Conservation (phyloP, 2,888 invertebrate genomes). For the Drosophila meridionalis region DNA sequence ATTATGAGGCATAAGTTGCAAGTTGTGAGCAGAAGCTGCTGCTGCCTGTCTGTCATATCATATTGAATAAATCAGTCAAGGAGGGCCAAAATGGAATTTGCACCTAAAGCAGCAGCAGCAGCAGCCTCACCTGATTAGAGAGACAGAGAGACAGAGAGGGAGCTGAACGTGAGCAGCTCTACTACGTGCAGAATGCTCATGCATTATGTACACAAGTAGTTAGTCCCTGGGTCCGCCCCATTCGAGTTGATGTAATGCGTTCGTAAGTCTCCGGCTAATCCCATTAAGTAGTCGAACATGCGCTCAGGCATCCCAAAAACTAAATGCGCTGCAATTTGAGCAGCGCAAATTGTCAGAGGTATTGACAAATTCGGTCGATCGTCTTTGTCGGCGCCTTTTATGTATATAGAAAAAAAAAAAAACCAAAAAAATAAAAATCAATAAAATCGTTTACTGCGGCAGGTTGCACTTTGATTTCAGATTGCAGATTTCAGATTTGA, state of each 20-base stretch:
- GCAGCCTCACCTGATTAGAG: constrained; percentile 56
- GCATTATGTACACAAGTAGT: constrained; percentile 58
- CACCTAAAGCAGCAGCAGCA: constrained; percentile 51
- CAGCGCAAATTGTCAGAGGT: constrained; percentile 10
- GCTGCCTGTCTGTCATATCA: constrained; percentile 64
- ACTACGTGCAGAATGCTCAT: constrained; percentile 52
- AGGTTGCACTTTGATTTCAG: constrained; percentile 73
- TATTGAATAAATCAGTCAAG: constrained; percentile 72
- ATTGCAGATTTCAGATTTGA: constrained; percentile 48
- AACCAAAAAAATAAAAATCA: constrained; percentile 12
- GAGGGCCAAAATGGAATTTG: constrained; percentile 68
- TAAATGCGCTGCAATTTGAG: constrained; percentile 63
- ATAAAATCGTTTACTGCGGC: constrained; percentile 64
- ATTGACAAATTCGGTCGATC: constrained; percentile 15
- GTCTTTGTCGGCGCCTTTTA: constrained; percentile 67
- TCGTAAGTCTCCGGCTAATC: constrained; percentile 83
- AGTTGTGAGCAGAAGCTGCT: constrained; percentile 20
- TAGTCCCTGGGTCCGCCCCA: not conserved
- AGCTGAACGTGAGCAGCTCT: constrained; percentile 41
- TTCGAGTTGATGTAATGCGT: constrained; percentile 74
- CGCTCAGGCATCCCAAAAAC: constrained; percentile 46
- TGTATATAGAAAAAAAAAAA: constrained; percentile 21
- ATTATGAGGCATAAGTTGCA: constrained; percentile 56
- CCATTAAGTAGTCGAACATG: constrained; percentile 71
- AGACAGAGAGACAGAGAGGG: not conserved